A percentile compares a stretch with the other conserved stretches of the same genome.
These are phyloP conservation scores for Turnix velox DNA, from an alignment of 2,113 vertebrate species.

Conservation along the genomic window DNA sequence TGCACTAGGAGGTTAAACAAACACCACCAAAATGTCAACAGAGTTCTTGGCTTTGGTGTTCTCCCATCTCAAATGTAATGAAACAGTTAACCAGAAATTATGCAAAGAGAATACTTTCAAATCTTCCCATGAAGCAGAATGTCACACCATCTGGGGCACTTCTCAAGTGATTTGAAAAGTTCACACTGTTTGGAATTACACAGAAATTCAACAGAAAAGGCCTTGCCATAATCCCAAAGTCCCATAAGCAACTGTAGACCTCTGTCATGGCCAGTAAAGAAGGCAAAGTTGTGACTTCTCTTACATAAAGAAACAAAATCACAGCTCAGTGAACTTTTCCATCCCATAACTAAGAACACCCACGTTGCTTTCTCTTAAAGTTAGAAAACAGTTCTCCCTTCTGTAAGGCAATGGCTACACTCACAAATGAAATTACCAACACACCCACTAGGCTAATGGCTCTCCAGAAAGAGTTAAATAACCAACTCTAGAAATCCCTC, in stretches of 20 bases:
- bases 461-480: background rate
- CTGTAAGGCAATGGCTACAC: background rate
- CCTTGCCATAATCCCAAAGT: constrained; percentile 60
- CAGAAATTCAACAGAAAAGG: constrained; percentile 70
- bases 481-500: background rate
- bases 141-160: constrained; percentile 71
- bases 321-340: constrained; percentile 34
- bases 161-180: constrained; percentile 67
- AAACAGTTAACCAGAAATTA: constrained; percentile 67
- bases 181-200: constrained; percentile 69
- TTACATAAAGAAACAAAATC: constrained; percentile 45
- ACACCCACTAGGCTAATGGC: background rate
- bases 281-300: constrained; percentile 42
- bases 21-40: constrained; percentile 62
- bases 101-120: constrained; percentile 65
- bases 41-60: constrained; percentile 11
- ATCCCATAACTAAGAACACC: background rate
- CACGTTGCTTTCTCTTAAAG: background rate
- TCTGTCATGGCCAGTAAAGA: constrained; percentile 51
- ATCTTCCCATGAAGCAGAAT: constrained; percentile 70
- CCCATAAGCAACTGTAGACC: constrained; percentile 69
- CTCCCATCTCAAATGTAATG: constrained; percentile 19
- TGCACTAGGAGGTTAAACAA: constrained; percentile 64
- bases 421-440: background rate
- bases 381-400: background rate